These are phyloP conservation scores for Dicerorhinus sumatrensis DNA, from an alignment of 2,113 vertebrate genomes.

Conservation along the genomic window DNA sequence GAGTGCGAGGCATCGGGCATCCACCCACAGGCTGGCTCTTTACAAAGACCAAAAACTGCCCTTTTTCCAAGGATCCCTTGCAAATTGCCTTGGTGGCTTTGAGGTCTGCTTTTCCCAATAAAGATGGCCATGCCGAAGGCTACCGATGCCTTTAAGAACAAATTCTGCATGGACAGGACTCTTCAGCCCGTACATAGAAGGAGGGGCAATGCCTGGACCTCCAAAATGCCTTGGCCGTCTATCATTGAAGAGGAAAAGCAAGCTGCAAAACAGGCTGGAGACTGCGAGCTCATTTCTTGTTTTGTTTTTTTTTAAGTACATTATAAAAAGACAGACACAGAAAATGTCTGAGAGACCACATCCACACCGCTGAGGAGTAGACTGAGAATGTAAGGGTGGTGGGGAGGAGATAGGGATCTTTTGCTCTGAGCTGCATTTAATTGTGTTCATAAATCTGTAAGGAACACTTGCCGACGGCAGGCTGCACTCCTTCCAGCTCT, in stretches of 20 bases:
- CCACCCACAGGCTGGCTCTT: neutral
- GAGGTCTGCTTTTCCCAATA: neutral
- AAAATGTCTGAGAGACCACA: neutral
- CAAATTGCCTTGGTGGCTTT: neutral
- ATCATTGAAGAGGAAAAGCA: neutral
- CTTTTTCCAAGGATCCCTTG: neutral
- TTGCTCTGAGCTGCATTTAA: slow-evolving; percentile 10
- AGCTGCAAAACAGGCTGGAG: neutral
- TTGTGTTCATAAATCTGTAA: neutral
- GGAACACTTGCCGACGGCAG: neutral
- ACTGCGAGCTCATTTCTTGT: neutral
- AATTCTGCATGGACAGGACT: neutral
- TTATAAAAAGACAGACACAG: neutral
- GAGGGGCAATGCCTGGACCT: neutral
- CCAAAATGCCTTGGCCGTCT: neutral
- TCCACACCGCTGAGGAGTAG: neutral
- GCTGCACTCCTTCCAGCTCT: neutral
- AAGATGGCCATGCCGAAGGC: neutral
- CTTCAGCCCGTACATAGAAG: neutral
- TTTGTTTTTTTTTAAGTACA: neutral
- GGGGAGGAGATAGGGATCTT: neutral
- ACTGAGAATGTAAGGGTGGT: neutral
- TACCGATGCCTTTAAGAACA: neutral
- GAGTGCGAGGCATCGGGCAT: neutral
- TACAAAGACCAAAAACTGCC: neutral